These are phyloP conservation scores for Agapostemon virescens DNA, from an alignment of 2,888 invertebrate species.

Conservation along the genomic window DNA sequence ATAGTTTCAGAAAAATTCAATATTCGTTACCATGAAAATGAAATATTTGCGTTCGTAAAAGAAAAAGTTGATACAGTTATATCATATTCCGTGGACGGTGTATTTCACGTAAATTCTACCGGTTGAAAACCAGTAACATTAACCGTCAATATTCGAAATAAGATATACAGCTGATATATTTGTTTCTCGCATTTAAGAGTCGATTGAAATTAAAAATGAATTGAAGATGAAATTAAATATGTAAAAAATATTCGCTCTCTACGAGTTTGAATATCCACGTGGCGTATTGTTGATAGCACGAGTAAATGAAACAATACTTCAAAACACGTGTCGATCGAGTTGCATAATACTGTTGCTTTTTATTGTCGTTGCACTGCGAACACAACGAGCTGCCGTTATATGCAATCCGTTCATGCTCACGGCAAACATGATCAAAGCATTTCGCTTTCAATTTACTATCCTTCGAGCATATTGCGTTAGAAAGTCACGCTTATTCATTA, in stretches of 20 bases:
- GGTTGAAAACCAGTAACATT: no score
- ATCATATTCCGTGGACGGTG: no score
- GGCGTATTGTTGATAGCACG: neutral
- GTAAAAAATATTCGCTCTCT: neutral
- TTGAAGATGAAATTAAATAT: no score
- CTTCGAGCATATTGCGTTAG: constrained; percentile 9
- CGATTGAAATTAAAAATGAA: neutral
- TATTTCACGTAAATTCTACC: no score
- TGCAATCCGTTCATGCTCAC: neutral
- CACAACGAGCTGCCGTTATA: neutral
- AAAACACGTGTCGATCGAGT: neutral
- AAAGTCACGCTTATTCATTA: constrained; percentile 16
- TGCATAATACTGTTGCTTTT: neutral
- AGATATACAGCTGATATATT: neutral
- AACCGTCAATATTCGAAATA: neutral
- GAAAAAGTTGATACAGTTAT: neutral
- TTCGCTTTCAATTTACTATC: constrained; percentile 3
- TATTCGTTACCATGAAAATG: neutral
- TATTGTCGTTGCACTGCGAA: neutral
- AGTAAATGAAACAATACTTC: neutral
- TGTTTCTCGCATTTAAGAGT: neutral
- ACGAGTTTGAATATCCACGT: neutral
- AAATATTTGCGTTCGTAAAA: neutral
- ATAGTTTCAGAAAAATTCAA: neutral
- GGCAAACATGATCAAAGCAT: neutral